Evolutionary conservation across 2,113 vertebrate genomes (phyloP).

Genomic region (Dicaeum eximium): DNA sequence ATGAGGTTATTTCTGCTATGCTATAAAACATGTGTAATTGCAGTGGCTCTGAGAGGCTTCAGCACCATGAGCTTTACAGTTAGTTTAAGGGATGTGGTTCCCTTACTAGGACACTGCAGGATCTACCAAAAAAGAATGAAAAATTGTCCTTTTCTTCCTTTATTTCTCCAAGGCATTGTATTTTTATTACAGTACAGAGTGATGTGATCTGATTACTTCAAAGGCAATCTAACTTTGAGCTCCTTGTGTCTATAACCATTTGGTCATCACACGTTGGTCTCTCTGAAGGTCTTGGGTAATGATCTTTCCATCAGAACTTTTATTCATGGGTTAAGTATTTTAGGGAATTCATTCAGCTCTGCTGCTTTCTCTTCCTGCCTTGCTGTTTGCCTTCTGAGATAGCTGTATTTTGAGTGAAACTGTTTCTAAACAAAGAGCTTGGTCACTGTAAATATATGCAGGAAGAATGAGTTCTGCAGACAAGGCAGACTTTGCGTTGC

Average conservation of each 20-base stretch:
- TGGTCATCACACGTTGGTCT: not conserved
- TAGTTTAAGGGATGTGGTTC: not conserved
- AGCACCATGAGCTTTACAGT: not conserved
- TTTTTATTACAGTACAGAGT: constrained; percentile 1
- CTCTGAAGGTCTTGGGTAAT: constrained; percentile 14
- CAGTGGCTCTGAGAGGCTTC: constrained; percentile 12
- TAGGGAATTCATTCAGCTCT: constrained; percentile 9
- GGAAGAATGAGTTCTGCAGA: not conserved
- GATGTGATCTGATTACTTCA: constrained; percentile 28
- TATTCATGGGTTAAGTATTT: constrained; percentile 3
- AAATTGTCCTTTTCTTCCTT: constrained; percentile 7
- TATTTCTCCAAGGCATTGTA: constrained; percentile 41
- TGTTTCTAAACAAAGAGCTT: not conserved
- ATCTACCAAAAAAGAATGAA: not conserved
- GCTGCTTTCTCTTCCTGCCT: not conserved
- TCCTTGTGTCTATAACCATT: not conserved
- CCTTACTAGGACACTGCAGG: not conserved
- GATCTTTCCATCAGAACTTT: constrained; percentile 7
- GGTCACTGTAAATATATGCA: not conserved
- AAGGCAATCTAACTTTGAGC: constrained; percentile 4
- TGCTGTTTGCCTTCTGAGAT: constrained; percentile 12
- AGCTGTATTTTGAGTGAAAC: not conserved
- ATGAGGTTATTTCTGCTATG: constrained; percentile 16
- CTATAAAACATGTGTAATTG: not conserved
- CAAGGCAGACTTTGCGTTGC: not conserved